phyloP scores from a whole-genome alignment of 1,140 invertebrate genomes.

The Ceratina japonica region DNA sequence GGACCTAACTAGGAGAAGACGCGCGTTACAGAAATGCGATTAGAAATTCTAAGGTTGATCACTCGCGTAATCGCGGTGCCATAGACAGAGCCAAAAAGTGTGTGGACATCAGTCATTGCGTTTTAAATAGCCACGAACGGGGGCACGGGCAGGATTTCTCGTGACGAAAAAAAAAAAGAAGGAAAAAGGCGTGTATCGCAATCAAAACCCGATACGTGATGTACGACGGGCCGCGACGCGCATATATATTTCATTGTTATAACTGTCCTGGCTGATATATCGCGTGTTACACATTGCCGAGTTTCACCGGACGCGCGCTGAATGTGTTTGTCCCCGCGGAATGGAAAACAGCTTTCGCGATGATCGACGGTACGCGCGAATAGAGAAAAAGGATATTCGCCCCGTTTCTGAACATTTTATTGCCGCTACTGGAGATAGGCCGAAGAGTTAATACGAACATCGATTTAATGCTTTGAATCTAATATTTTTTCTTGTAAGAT shows the following conservation, averaged over 20 bases:
- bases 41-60: constrained; percentile 57
- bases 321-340: constrained; percentile 55
- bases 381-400: too few species aligned
- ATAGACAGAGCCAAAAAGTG: constrained; percentile 34
- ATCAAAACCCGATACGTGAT: constrained; percentile 59
- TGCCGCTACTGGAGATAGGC: too few species aligned
- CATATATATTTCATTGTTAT: constrained; percentile 55
- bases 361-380: too few species aligned
- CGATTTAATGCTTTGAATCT: too few species aligned
- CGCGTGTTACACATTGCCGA: constrained; percentile 68
- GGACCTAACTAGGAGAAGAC: neutral
- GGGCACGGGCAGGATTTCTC: constrained; percentile 40
- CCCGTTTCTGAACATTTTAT: too few species aligned
- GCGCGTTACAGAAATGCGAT: constrained; percentile 34
- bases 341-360: constrained; percentile 47
- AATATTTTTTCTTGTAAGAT: too few species aligned
- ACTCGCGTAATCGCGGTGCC: constrained; percentile 29
- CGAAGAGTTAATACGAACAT: too few species aligned
- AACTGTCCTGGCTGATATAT: constrained; percentile 56
- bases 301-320: constrained; percentile 71
- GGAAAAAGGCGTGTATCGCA: constrained; percentile 55
- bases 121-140: constrained; percentile 17
- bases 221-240: constrained; percentile 28
- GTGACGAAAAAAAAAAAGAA: constrained; percentile 47
- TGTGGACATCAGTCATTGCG: constrained; percentile 40